Conservation (phyloP, 2,113 vertebrate species). For the Rhea americana region DNA sequence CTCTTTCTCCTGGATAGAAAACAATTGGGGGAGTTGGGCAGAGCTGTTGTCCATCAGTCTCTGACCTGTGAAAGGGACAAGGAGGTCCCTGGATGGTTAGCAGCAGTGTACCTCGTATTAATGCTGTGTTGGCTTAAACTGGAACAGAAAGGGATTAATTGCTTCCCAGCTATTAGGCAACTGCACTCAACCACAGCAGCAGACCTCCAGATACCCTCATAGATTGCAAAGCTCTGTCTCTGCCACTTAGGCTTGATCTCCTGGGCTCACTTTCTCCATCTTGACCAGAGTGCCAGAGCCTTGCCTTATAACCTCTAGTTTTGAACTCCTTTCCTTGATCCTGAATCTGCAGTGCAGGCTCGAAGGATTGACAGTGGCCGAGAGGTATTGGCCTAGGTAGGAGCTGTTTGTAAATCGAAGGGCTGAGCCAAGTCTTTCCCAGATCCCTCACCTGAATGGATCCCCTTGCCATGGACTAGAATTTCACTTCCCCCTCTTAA, state of each 20-base stretch:
- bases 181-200: background rate
- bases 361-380: accelerated
- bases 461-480: background rate
- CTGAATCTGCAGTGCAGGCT: background rate
- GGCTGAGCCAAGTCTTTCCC: background rate
- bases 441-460: background rate
- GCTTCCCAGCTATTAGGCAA: background rate
- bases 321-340: background rate
- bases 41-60: accelerated
- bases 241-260: background rate
- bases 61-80: background rate
- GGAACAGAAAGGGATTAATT: background rate
- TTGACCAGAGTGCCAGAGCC: background rate
- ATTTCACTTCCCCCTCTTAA: background rate
- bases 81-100: background rate
- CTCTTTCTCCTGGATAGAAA: background rate
- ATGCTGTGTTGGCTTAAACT: background rate
- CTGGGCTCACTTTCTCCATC: background rate
- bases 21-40: background rate
- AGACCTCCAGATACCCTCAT: background rate
- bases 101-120: background rate
- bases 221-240: background rate
- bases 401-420: background rate
- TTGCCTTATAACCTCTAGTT: background rate
- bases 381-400: background rate